Evolutionary conservation across 2,888 invertebrate genomes (phyloP).

Genomic region (Exocentrus adspersus): DNA sequence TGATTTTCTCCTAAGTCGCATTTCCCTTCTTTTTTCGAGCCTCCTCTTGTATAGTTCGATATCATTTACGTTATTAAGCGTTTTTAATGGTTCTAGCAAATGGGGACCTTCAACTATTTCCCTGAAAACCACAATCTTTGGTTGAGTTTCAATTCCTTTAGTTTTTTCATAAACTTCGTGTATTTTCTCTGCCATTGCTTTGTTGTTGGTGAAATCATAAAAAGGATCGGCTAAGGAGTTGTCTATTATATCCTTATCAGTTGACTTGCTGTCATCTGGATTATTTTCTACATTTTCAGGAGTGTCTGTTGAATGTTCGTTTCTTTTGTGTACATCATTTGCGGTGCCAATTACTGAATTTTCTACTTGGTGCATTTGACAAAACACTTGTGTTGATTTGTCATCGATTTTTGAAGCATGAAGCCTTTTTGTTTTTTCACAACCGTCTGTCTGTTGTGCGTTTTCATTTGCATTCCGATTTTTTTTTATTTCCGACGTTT

Average conservation of each 20-base stretch:
- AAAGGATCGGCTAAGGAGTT: slow-evolving; percentile 4
- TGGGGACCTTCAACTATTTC: slow-evolving; percentile 25
- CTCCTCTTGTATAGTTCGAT: slow-evolving; percentile 23
- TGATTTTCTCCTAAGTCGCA: slow-evolving; percentile 28
- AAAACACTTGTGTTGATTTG: slow-evolving; percentile 30
- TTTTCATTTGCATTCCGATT: not conserved
- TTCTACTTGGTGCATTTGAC: slow-evolving; percentile 8
- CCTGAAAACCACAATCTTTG: slow-evolving; percentile 35
- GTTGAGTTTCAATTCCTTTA: slow-evolving; percentile 3
- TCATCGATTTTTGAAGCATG: slow-evolving; percentile 15
- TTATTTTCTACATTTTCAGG: not conserved
- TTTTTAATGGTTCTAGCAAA: slow-evolving; percentile 36
- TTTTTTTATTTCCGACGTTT: not conserved
- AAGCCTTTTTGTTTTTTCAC: slow-evolving; percentile 21
- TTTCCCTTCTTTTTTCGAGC: slow-evolving; percentile 29
- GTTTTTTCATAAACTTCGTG: slow-evolving; percentile 8
- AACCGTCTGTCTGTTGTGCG: not conserved
- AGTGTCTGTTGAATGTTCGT: not conserved
- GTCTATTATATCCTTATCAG: not conserved
- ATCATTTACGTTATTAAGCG: slow-evolving; percentile 33
- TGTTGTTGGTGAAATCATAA: slow-evolving; percentile 19
- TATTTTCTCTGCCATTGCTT: slow-evolving; percentile 9
- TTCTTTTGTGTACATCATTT: not conserved
- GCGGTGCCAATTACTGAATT: not conserved
- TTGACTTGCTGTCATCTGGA: slow-evolving; percentile 2